Percentiles rank a stretch among this genome's conserved stretches.
Conservation (phyloP, 2,797 vertebrate genomes). For the Apodemus agrarius region DNA sequence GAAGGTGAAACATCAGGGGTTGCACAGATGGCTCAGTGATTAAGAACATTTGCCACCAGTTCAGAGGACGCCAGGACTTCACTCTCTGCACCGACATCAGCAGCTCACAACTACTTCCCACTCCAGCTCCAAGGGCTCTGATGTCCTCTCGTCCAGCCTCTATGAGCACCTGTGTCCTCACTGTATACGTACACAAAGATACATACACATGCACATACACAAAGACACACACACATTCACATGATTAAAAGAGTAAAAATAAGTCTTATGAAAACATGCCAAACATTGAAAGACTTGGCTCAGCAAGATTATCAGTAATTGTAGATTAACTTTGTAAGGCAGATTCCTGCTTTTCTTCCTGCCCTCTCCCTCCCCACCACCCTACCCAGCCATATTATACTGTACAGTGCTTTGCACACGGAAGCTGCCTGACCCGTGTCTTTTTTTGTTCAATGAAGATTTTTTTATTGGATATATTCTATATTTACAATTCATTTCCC, state of each 20-base stretch:
- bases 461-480: too few relatives aligned
- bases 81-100: too few relatives aligned
- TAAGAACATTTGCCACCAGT: not conserved
- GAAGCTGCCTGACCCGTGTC: not conserved
- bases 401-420: accelerated
- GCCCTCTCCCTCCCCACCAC: accelerated
- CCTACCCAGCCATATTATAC: not conserved
- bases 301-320: not conserved
- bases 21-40: not conserved
- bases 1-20: not conserved
- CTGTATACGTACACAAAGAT: not conserved
- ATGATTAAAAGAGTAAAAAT: not conserved
- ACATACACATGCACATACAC: not conserved
- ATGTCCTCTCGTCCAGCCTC: not conserved
- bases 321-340: not conserved
- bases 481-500: too few relatives aligned
- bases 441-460: too few relatives aligned
- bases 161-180: not conserved
- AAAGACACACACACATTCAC: not conserved
- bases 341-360: not conserved
- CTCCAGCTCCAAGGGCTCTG: not conserved
- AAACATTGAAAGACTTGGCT: not conserved
- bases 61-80: not conserved
- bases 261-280: not conserved
- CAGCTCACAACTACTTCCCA: too few relatives aligned